These are phyloP conservation scores for Brotogeris chrysoptera DNA, from an alignment of 2,797 vertebrate species.

Conservation along the genomic window DNA sequence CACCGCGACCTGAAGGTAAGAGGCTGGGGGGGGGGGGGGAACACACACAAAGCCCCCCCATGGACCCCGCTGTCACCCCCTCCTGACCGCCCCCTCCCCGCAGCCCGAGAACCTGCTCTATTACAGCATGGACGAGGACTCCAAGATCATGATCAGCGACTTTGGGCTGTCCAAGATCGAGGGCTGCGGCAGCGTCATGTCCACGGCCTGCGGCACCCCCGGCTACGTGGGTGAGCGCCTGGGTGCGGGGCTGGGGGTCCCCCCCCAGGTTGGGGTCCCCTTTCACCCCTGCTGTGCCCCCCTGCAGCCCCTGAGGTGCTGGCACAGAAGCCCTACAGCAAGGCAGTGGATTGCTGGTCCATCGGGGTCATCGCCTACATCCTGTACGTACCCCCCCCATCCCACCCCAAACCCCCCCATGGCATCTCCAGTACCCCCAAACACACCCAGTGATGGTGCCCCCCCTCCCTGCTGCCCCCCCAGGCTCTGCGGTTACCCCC, in stretches of 20 bases:
- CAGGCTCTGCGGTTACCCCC: slow-evolving; percentile 75
- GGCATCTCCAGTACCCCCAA: no score
- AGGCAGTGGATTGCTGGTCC: slow-evolving; percentile 98
- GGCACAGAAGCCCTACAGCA: slow-evolving; percentile 98
- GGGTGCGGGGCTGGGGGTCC: background rate
- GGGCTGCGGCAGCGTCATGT: slow-evolving; percentile 91
- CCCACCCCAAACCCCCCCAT: rapidly evolving
- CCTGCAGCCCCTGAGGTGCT: slow-evolving; percentile 91
- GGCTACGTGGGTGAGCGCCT: slow-evolving; percentile 91
- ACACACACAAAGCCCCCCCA: background rate
- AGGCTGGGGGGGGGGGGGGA: rapidly evolving
- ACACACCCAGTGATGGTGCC: rapidly evolving
- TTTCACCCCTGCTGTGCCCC: background rate
- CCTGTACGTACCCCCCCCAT: slow-evolving; percentile 79
- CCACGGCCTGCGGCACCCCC: slow-evolving; percentile 93
- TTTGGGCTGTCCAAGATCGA: slow-evolving; percentile 97
- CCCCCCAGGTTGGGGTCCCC: no score
- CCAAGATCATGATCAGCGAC: slow-evolving; percentile 99
- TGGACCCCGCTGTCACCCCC: rapidly evolving
- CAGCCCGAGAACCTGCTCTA: slow-evolving; percentile 97
- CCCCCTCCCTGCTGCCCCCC: rapidly evolving
- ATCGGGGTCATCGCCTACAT: slow-evolving; percentile 97
- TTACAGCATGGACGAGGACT: slow-evolving; percentile 95
- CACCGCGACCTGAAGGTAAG: slow-evolving; percentile 96
- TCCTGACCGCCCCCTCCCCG: background rate